phyloP scores from a whole-genome alignment of 1,140 invertebrate species.

The Halesus radiatus region DNA sequence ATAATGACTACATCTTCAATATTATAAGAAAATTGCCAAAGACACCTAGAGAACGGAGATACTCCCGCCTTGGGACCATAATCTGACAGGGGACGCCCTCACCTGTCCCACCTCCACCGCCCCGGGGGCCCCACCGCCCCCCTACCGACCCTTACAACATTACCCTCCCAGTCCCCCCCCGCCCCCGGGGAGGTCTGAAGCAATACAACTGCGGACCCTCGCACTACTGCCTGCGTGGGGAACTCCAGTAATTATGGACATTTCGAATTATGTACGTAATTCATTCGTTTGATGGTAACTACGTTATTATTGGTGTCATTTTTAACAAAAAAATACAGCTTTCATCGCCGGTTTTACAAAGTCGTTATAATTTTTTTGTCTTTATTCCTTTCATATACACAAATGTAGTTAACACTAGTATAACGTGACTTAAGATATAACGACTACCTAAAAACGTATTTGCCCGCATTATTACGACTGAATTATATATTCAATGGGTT shows the following conservation, averaged over 20 bases:
- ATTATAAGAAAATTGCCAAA: no score
- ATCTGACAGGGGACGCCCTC: constrained; percentile 56
- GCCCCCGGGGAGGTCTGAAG: neutral
- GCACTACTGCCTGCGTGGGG: neutral
- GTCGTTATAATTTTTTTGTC: no score
- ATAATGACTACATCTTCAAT: no score
- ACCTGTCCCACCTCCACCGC: constrained; percentile 42
- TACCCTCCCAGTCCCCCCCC: neutral
- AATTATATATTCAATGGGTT: no score
- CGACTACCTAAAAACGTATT: no score
- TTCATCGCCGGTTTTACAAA: no score
- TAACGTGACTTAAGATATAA: no score
- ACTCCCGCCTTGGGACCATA: constrained; percentile 52
- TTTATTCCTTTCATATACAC: no score
- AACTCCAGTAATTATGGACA: constrained; percentile 29
- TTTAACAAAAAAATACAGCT: neutral
- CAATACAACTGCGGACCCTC: constrained; percentile 29
- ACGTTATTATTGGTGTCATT: neutral
- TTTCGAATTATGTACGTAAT: neutral
- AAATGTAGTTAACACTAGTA: no score
- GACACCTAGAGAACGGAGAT: constrained; percentile 45
- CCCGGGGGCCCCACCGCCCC: neutral
- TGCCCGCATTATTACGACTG: no score
- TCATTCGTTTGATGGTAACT: no score
- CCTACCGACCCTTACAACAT: constrained; percentile 19